These are phyloP conservation scores for Phania funesta DNA, from an alignment of 2,888 invertebrate species.

Conservation along the genomic window DNA sequence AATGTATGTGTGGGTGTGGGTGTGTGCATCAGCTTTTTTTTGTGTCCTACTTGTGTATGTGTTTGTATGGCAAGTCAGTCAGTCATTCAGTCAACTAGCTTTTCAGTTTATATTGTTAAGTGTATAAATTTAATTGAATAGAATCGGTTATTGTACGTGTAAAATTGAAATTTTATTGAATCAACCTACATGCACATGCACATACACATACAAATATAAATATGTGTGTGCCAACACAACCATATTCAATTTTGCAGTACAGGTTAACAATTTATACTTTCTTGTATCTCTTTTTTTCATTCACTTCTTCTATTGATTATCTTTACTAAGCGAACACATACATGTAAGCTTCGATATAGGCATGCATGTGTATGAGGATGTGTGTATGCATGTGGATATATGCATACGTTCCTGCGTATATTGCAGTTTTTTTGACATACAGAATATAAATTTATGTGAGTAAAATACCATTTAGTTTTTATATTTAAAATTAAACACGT, in stretches of 20 bases:
- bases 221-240: too few species aligned
- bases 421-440: too few species aligned
- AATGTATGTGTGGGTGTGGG: too few species aligned
- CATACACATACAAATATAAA: too few species aligned
- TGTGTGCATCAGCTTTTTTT: too few species aligned
- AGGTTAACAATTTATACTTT: constrained; percentile 29
- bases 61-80: too few species aligned
- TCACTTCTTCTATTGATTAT: constrained; percentile 50
- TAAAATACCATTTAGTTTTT: neutral
- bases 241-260: neutral
- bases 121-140: constrained; percentile 47
- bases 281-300: neutral
- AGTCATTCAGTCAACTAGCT: neutral
- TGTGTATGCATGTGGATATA: neutral
- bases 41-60: too few species aligned
- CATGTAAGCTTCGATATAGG: neutral
- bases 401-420: neutral
- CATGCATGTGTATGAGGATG: neutral
- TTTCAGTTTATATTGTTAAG: neutral
- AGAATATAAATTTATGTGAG: too few species aligned
- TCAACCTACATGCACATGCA: neutral
- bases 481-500: constrained; percentile 48
- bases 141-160: constrained; percentile 55
- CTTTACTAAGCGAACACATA: neutral
- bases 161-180: constrained; percentile 57